A percentile compares a stretch with the other conserved stretches of the same genome.
phyloP scores from a whole-genome alignment of 2,888 invertebrate genomes.

The Sesia apiformis region DNA sequence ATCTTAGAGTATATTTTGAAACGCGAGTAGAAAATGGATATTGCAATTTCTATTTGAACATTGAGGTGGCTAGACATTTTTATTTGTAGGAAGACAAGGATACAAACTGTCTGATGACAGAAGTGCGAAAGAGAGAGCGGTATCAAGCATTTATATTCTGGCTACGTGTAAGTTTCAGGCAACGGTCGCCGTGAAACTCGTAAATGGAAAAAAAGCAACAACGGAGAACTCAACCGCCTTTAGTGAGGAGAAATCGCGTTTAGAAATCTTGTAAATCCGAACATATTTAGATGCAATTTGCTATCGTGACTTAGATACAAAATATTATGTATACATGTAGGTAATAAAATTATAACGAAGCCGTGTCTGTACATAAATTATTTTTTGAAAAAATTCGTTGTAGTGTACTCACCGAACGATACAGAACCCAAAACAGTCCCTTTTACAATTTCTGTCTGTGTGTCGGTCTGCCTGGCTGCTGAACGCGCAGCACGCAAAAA shows the following conservation, averaged over 20 bases:
- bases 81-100: slow-evolving; percentile 63
- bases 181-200: slow-evolving; percentile 75
- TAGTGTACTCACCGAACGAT: no score
- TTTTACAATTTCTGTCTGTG: no score
- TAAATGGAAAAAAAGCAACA: slow-evolving; percentile 75
- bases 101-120: slow-evolving; percentile 21
- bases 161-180: slow-evolving; percentile 75
- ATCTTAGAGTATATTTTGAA: slow-evolving; percentile 33
- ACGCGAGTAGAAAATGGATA: slow-evolving; percentile 37
- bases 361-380: no score
- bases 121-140: slow-evolving; percentile 32
- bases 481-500: no score
- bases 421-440: no score
- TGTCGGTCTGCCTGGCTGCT: no score
- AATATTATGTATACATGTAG: no score
- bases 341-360: no score
- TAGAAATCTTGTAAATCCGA: slow-evolving; percentile 14
- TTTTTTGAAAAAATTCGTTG: no score
- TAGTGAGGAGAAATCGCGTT: slow-evolving; percentile 52
- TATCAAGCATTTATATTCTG: slow-evolving; percentile 70
- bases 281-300: no score
- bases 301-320: no score
- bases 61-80: slow-evolving; percentile 69
- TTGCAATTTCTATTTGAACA: slow-evolving; percentile 63
- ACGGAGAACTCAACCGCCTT: slow-evolving; percentile 65